Evolutionary conservation across 2,888 invertebrate species (phyloP).

Genomic region (Cephus rjabovi): DNA sequence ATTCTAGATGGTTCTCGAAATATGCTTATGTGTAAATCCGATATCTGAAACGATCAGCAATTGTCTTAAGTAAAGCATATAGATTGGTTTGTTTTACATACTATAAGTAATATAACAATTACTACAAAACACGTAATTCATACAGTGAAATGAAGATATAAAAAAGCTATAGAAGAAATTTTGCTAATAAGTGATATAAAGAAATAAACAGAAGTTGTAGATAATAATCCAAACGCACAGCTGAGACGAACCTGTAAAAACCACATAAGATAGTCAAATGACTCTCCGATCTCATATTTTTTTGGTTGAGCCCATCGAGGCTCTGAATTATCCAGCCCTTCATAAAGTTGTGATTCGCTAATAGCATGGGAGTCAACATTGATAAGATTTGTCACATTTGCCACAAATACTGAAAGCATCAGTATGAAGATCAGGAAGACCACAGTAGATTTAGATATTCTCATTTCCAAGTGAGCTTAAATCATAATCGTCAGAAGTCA

Average conservation of each 20-base stretch:
- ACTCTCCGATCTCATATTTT: conserved; percentile 68
- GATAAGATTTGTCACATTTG: conserved; percentile 77
- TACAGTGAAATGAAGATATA: neutral
- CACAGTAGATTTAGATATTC: conserved; percentile 74
- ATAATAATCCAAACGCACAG: neutral
- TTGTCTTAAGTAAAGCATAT: neutral
- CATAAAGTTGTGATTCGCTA: conserved; percentile 30
- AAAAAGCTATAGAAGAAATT: neutral
- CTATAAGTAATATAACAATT: neutral
- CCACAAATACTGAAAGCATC: conserved; percentile 76
- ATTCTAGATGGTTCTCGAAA: conserved; percentile 81
- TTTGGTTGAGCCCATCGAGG: conserved; percentile 42
- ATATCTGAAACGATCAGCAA: conserved; percentile 73
- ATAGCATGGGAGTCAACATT: conserved; percentile 69
- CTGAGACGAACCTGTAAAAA: conserved; percentile 76
- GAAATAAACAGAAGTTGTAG: neutral
- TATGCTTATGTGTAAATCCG: conserved; percentile 90
- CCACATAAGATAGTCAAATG: conserved; percentile 76
- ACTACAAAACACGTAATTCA: conserved; percentile 22
- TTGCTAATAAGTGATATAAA: neutral
- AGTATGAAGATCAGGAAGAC: conserved; percentile 73
- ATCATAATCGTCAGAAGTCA: neutral
- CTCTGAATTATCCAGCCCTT: conserved; percentile 24
- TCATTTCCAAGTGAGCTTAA: conserved; percentile 67
- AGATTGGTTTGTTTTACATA: conserved; percentile 10